These are phyloP conservation scores for Calcarius lapponicus DNA, from an alignment of 2,797 vertebrate species.

Conservation along the genomic window DNA sequence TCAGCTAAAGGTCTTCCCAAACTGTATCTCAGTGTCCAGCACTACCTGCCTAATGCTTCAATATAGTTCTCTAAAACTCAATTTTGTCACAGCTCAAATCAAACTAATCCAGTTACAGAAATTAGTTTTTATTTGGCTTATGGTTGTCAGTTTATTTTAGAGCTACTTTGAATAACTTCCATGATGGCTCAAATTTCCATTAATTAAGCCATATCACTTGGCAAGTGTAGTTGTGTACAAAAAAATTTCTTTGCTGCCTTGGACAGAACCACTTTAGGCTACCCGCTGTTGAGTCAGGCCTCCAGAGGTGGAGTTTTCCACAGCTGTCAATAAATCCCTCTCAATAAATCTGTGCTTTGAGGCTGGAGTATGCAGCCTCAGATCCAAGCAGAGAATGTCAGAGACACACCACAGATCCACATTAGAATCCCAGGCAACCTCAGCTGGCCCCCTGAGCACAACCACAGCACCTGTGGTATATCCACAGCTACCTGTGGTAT, in stretches of 20 bases:
- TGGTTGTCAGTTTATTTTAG: background rate
- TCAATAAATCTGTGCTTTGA: background rate
- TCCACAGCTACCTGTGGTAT: background rate
- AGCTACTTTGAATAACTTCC: background rate
- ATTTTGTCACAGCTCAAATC: background rate
- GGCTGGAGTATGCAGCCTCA: background rate
- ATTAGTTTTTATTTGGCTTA: background rate
- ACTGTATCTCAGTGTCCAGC: background rate
- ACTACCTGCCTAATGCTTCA: background rate
- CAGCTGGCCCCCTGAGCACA: background rate
- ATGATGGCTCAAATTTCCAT: background rate
- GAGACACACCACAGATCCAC: background rate
- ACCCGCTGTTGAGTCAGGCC: background rate
- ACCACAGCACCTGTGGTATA: background rate
- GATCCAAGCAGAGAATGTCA: background rate
- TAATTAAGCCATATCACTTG: background rate
- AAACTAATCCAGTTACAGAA: background rate
- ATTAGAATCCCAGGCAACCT: background rate
- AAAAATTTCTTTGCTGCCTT: accelerated
- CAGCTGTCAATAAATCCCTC: background rate
- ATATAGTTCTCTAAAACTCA: background rate
- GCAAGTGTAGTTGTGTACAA: background rate
- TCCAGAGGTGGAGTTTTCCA: background rate
- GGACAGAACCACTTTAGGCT: background rate
- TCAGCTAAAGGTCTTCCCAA: background rate